Percentiles rank a stretch among this genome's conserved stretches.
These are phyloP conservation scores for Alexandromys fortis DNA, from an alignment of 2,113 vertebrate genomes.

Conservation along the genomic window DNA sequence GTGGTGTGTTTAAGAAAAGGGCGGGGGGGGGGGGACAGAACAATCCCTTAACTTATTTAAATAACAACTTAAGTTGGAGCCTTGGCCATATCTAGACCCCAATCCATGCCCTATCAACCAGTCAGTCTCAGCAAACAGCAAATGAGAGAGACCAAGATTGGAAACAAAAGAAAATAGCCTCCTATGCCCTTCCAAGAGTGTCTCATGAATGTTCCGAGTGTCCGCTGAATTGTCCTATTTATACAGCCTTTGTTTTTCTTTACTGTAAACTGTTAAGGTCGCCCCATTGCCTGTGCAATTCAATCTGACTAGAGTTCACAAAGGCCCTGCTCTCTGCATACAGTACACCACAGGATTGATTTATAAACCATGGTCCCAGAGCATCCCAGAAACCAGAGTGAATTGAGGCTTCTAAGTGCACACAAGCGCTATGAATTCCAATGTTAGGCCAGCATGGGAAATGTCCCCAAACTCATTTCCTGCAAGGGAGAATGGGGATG, in stretches of 20 bases:
- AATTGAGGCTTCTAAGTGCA: constrained; percentile 86
- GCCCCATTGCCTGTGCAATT: constrained; percentile 80
- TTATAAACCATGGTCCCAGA: constrained; percentile 85
- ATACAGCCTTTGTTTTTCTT: constrained; percentile 83
- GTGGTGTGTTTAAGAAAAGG: constrained; percentile 7
- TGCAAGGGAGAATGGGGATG: constrained; percentile 79
- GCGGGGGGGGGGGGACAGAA: constrained; percentile 18
- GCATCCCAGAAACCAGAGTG: constrained; percentile 82
- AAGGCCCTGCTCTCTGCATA: constrained; percentile 82
- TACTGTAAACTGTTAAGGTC: constrained; percentile 85
- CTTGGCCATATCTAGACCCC: constrained; percentile 71
- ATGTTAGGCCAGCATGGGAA: constrained; percentile 80
- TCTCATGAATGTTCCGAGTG: constrained; percentile 81
- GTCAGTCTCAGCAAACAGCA: constrained; percentile 67
- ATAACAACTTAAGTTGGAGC: constrained; percentile 62
- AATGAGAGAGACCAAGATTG: constrained; percentile 72
- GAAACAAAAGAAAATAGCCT: constrained; percentile 78
- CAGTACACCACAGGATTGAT: constrained; percentile 82
- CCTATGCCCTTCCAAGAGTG: constrained; percentile 74
- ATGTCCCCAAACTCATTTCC: constrained; percentile 84
- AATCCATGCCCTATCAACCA: constrained; percentile 69
- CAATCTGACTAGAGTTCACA: constrained; percentile 82
- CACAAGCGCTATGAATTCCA: constrained; percentile 86
- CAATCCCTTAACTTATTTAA: constrained; percentile 74
- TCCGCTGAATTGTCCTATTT: constrained; percentile 81